These are phyloP conservation scores for Rhopilema esculentum DNA, from an alignment of 30 jellyfish, hydroid and myxozoan species.

Conservation along the genomic window DNA sequence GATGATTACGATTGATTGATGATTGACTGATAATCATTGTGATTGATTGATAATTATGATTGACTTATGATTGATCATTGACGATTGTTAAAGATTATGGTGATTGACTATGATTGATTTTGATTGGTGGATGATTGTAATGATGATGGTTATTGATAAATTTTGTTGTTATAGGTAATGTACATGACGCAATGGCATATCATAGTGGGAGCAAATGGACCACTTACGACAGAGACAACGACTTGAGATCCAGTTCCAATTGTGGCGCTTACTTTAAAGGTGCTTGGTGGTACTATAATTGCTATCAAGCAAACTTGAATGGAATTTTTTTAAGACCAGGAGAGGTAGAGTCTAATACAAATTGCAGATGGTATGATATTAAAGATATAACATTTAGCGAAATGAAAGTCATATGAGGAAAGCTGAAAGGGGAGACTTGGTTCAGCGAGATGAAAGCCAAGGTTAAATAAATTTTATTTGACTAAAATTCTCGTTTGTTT, in stretches of 20 bases:
- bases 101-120: background rate
- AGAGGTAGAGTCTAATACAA: background rate
- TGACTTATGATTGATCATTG: too few relatives aligned
- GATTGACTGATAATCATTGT: too few relatives aligned
- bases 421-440: background rate
- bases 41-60: too few relatives aligned
- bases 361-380: background rate
- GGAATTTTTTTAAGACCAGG: background rate
- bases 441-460: background rate
- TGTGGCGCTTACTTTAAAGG: slow-evolving; percentile 19
- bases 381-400: background rate
- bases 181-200: background rate
- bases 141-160: background rate
- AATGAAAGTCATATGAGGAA: background rate
- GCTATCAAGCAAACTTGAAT: slow-evolving; percentile 26
- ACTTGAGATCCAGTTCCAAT: background rate
- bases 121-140: background rate
- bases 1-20: too few relatives aligned
- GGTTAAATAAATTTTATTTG: too few relatives aligned
- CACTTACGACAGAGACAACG: slow-evolving; percentile 45
- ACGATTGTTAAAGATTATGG: background rate
- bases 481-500: too few relatives aligned
- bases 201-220: slow-evolving; percentile 18
- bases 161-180: slow-evolving; percentile 1
- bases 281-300: slow-evolving; percentile 50